These are phyloP conservation scores for Aethes cnicana DNA, from an alignment of 2,888 invertebrate species.

Conservation along the genomic window DNA sequence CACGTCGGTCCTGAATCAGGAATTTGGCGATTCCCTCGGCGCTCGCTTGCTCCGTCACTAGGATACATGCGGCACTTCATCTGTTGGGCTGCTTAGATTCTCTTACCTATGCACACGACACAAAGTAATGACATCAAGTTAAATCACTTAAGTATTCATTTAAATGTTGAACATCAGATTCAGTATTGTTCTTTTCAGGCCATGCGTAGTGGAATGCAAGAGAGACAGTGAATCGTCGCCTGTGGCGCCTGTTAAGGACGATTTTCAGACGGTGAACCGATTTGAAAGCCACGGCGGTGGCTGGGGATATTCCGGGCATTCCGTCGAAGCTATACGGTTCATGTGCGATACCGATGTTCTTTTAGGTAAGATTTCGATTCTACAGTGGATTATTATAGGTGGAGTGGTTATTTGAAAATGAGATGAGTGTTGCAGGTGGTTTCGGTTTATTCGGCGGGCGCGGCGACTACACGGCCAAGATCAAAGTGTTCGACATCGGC, in stretches of 20 bases:
- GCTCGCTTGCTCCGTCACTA: conserved; percentile 86
- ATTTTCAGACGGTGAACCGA: conserved; percentile 91
- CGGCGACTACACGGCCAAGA: conserved; percentile 96
- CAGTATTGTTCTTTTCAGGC: conserved; percentile 40
- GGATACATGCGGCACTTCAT: conserved; percentile 95
- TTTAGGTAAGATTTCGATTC: conserved; percentile 71
- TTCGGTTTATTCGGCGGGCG: conserved; percentile 97
- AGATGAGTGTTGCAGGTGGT: conserved; percentile 84
- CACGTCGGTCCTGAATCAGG: conserved; percentile 89
- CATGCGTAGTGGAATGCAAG: conserved; percentile 59
- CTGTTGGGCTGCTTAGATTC: conserved; percentile 95
- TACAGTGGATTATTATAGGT: background rate
- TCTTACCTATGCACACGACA: conserved; percentile 90
- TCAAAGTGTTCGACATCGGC: conserved; percentile 95
- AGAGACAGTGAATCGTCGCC: conserved; percentile 54
- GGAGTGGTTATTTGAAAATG: background rate
- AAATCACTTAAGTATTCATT: background rate
- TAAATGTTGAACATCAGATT: conserved; percentile 1
- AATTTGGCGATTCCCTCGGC: conserved; percentile 90
- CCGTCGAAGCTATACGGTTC: conserved; percentile 97
- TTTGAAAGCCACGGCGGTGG: conserved; percentile 98
- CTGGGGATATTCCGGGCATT: conserved; percentile 99
- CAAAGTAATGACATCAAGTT: conserved; percentile 66
- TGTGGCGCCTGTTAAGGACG: conserved; percentile 84
- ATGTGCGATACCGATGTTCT: conserved; percentile 96